Evolutionary conservation across 2,888 invertebrate species (phyloP).

Genomic region (Amitus sp.): DNA sequence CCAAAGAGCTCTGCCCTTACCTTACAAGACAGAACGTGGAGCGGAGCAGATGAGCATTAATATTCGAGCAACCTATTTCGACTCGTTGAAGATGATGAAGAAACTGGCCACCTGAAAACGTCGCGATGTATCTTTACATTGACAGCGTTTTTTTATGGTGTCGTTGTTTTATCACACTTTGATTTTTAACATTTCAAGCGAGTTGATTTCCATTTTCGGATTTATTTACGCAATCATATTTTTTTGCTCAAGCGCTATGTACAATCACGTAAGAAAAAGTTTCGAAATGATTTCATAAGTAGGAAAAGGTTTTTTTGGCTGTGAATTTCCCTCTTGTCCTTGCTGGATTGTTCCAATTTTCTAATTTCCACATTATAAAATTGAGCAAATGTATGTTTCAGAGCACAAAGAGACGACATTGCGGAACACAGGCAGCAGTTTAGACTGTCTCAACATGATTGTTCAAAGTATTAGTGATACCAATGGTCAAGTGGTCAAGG

Average conservation of each 20-base stretch:
- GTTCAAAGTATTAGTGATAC: conserved; percentile 75
- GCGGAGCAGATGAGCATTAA: conserved; percentile 37
- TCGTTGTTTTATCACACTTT: too few relatives aligned
- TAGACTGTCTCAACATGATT: conserved; percentile 76
- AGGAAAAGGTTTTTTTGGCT: too few relatives aligned
- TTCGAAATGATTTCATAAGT: too few relatives aligned
- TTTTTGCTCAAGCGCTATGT: neutral
- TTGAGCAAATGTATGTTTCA: conserved; percentile 43
- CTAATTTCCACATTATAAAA: too few relatives aligned
- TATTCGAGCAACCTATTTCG: conserved; percentile 28
- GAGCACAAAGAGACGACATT: conserved; percentile 55
- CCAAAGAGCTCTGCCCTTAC: conserved; percentile 24
- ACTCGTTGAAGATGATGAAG: conserved; percentile 7
- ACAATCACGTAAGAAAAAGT: too few relatives aligned
- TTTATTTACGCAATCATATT: conserved; percentile 41
- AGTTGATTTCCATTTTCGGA: conserved; percentile 25
- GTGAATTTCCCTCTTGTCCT: too few relatives aligned
- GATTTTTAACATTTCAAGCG: conserved; percentile 16
- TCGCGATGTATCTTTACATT: neutral
- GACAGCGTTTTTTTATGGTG: neutral
- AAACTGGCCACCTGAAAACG: neutral
- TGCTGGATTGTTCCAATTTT: too few relatives aligned
- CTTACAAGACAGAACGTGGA: conserved; percentile 29
- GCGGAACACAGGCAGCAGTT: conserved; percentile 69
- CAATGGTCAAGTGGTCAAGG: conserved; percentile 52